Evolutionary conservation across 2,888 invertebrate genomes (phyloP).

Genomic region (Idaea aversata): DNA sequence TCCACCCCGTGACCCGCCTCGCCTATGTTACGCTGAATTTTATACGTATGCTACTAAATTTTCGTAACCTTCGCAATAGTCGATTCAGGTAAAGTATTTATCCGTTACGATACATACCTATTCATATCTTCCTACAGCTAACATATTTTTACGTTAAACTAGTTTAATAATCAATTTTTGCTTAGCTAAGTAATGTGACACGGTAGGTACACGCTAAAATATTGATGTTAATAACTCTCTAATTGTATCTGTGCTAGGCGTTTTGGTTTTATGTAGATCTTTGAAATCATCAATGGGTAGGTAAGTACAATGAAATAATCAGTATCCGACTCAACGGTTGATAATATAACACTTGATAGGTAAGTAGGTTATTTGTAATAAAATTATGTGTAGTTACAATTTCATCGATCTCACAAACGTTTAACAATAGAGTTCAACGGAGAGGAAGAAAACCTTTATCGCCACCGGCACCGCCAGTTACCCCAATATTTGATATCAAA

Average conservation of each 20-base stretch:
- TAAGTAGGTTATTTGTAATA: too few species aligned
- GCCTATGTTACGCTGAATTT: slow-evolving; percentile 31
- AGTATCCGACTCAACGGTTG: too few species aligned
- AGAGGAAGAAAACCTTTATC: background rate
- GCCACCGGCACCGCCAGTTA: background rate
- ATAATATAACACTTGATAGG: too few species aligned
- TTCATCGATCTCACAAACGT: background rate
- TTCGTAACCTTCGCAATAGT: slow-evolving; percentile 31
- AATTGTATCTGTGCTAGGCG: too few species aligned
- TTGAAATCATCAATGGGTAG: too few species aligned
- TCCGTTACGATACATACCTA: background rate
- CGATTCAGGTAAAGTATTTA: slow-evolving; percentile 24
- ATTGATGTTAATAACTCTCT: too few species aligned
- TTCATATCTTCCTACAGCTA: background rate
- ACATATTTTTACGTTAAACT: background rate
- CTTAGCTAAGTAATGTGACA: too few species aligned
- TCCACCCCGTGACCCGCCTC: slow-evolving; percentile 41
- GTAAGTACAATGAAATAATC: too few species aligned
- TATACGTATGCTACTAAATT: slow-evolving; percentile 32
- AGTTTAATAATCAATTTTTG: too few species aligned
- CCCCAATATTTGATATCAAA: background rate
- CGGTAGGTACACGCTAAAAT: too few species aligned
- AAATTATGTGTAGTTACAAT: background rate
- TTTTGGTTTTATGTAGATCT: too few species aligned
- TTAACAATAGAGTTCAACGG: background rate